Conservation (phyloP, 2,888 invertebrate genomes). For the Biston betularia region DNA sequence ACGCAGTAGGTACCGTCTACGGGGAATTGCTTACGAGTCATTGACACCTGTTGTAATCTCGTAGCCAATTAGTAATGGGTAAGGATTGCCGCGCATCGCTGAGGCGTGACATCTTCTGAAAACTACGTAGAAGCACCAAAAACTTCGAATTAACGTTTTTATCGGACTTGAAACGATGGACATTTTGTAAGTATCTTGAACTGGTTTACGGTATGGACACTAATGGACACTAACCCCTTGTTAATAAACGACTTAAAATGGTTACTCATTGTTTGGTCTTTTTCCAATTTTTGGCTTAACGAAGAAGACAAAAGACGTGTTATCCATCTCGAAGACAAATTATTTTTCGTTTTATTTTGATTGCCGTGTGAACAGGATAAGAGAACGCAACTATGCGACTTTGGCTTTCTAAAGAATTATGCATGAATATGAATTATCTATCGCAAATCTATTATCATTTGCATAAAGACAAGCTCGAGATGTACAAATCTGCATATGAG, state of each 20-base stretch:
- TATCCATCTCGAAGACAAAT: no score
- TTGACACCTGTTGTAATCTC: slow-evolving; percentile 44
- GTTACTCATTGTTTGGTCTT: no score
- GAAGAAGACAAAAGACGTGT: no score
- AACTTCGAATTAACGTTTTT: slow-evolving; percentile 36
- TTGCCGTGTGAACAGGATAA: no score
- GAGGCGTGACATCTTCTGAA: slow-evolving; percentile 43
- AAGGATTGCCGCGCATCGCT: slow-evolving; percentile 40
- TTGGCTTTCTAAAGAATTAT: no score
- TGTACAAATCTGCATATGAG: slow-evolving; percentile 11
- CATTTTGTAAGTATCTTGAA: not conserved
- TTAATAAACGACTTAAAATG: no score
- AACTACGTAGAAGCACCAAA: slow-evolving; percentile 42
- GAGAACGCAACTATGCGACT: no score
- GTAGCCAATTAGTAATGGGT: slow-evolving; percentile 46
- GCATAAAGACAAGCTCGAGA: not conserved
- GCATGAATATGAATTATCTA: no score
- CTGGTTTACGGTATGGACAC: not conserved
- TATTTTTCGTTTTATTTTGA: no score
- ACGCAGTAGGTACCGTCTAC: slow-evolving; percentile 25
- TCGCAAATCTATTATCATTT: not conserved
- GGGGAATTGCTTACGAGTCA: slow-evolving; percentile 35
- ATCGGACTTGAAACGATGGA: not conserved
- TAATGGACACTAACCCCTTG: no score
- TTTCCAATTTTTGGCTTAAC: no score